Evolutionary conservation across 2,888 invertebrate genomes (phyloP).

Genomic region (Lithophane leautieri): DNA sequence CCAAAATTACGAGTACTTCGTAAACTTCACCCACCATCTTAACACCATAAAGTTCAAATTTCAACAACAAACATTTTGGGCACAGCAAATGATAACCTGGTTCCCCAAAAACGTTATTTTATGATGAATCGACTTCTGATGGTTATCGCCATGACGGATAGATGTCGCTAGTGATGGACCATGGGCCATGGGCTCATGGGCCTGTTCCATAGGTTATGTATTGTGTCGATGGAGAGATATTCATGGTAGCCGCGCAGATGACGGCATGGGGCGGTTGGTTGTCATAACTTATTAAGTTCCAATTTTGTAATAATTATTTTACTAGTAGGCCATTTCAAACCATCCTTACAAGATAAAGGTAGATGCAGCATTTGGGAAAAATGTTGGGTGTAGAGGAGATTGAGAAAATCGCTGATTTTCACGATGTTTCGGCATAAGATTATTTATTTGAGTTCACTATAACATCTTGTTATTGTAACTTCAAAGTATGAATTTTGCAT

Average conservation of each 20-base stretch:
- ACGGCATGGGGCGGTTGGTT: constrained; percentile 42
- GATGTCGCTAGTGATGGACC: constrained; percentile 68
- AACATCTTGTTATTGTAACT: constrained; percentile 3
- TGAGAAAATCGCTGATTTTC: background rate
- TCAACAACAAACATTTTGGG: background rate
- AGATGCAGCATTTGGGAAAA: background rate
- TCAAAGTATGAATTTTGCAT: constrained; percentile 41
- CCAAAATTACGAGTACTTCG: background rate
- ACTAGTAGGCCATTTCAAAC: background rate
- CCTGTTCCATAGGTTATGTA: constrained; percentile 44
- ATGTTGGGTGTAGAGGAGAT: too few species aligned
- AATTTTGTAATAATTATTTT: background rate
- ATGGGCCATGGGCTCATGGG: constrained; percentile 11
- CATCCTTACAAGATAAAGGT: too few species aligned
- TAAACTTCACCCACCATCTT: background rate
- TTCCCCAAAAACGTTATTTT: constrained; percentile 59
- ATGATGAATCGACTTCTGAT: constrained; percentile 69
- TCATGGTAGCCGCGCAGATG: constrained; percentile 55
- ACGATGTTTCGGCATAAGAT: background rate
- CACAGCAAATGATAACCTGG: constrained; percentile 27
- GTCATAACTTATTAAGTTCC: constrained; percentile 29
- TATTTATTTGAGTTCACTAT: constrained; percentile 1
- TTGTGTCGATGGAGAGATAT: constrained; percentile 58
- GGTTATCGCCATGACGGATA: constrained; percentile 74
- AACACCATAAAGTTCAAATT: constrained; percentile 17